Evolutionary conservation across 2,888 invertebrate species (phyloP).

Genomic region (Hirtodrosophila confusa): DNA sequence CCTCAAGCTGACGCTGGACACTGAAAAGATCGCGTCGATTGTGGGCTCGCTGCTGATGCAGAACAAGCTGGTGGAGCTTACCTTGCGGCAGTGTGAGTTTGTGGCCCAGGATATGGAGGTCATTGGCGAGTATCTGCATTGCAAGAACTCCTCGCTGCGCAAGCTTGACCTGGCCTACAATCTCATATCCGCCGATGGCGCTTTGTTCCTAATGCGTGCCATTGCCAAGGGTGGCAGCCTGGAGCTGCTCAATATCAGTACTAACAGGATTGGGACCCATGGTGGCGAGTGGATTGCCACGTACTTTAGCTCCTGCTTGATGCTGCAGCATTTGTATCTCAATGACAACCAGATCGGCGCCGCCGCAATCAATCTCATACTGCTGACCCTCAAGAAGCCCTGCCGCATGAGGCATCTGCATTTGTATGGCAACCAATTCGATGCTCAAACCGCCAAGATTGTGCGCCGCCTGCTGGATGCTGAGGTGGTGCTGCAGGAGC

Average conservation of each 20-base stretch:
- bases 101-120: constrained; percentile 77
- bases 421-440: constrained; percentile 77
- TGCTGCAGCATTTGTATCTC: constrained; percentile 72
- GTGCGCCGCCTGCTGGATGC: constrained; percentile 74
- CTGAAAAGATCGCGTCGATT: constrained; percentile 68
- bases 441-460: constrained; percentile 63
- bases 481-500: constrained; percentile 60
- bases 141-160: constrained; percentile 41
- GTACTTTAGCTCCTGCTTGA: constrained; percentile 65
- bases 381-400: constrained; percentile 77
- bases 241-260: constrained; percentile 72
- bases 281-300: constrained; percentile 81
- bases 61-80: constrained; percentile 72
- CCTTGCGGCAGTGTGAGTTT: constrained; percentile 78
- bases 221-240: constrained; percentile 58
- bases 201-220: constrained; percentile 68
- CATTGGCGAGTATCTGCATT: constrained; percentile 75
- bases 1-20: constrained; percentile 64
- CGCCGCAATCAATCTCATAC: constrained; percentile 65
- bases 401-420: constrained; percentile 63
- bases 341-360: constrained; percentile 74
- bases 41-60: constrained; percentile 78
- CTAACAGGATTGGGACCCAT: constrained; percentile 74
- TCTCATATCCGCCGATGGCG: constrained; percentile 76
- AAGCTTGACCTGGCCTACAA: constrained; percentile 76